Evolutionary conservation across 2,797 vertebrate species (phyloP), one percentile per base, ranked within the genome.

Genomic region (Philypnodon macrostomus): DNA sequence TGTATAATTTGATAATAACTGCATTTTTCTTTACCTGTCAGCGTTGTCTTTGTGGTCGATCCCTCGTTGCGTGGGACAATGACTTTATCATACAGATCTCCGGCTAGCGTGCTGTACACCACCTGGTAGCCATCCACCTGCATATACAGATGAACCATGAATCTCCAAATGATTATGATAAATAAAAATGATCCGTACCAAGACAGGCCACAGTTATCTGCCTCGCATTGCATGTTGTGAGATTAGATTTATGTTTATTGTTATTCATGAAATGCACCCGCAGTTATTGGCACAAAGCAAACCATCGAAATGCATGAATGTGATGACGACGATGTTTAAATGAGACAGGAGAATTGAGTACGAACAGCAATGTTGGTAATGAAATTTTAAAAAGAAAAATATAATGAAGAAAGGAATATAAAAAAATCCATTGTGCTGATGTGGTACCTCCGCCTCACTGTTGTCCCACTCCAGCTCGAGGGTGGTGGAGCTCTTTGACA

Each of bases 381-480:
- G n/a, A n/a, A n/a, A n/a, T n/a, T n/a, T n/a, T n/a, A n/a, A n/a
- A n/a, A n/a, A n/a, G n/a, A n/a, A 3, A 1, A 36, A 8, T 33
- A 33, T 1, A 30, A 3, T 13, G 4, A 33, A 3, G 12, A 10
- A 17, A n/a, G n/a, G n/a, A n/a, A n/a, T n/a, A 11, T 15, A 36
- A 36, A 36, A 13, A 10, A 18, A 37, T 1, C 9, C n/a, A 5
- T 13, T 33, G 33, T 35, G 33, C 14, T 10, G 4, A 1, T n/a
- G 47, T 44, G 5, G 77, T 73, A 88, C 86, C 68, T 95, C 93
- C 0, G 96, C 96, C 66, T 98, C 95, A 1, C 96, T 98, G 86
- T 98, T 98, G 77, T 99, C 96, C 96, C 96, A 99, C 30, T 97
- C 87, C 0, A 99, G 85, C 63, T 95, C 93, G 10, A 99, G 89